Evolutionary conservation across 2,888 invertebrate genomes (phyloP), one percentile per base, ranked within the genome.

Genomic region (Yponomeuta cagnagella): DNA sequence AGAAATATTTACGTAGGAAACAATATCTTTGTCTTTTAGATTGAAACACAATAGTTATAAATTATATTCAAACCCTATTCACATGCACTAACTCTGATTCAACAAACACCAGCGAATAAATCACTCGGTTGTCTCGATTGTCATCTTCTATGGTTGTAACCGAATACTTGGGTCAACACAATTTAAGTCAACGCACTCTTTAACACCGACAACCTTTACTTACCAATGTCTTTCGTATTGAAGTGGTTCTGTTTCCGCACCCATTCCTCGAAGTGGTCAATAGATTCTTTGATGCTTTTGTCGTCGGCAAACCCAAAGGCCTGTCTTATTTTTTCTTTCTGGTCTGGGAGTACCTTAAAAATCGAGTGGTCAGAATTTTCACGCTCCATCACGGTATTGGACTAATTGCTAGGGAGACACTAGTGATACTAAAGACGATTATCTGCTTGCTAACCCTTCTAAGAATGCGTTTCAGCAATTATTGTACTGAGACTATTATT

Each of bases 181-280:
- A 4, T 43, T 8, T 5, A 43, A 43, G 8, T 43, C 43, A 33
- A 33, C 33, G 33, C 33, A 8, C 8, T 8, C 43, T 43, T 43
- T 43, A 43, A 43, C 43, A 43, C 43, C 6, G 8, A 8, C 8
- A 43, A 43, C 9, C 43, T 43, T 43, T 15, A 79, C 83, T 81
- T 73, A 85, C 87, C 74, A 72, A 79, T 84, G 30, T 79, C 74
- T 71, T 78, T 84, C 10, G 74, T 77, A 0, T 75, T 72, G 67
- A 85, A 82, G 74, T 85, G 84, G 0, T 78, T 73, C 71, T 86
- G 85, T 70, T 83, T 81, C 10, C 75, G 72, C 6, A 82, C 73
- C 86, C 86, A 86, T 8, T 79, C 76, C 15, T 77, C 74, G 10
- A 86, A 74, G 31, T 77, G 73, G 65, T 80, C 74, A 9, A 85